Evolutionary conservation across 2,888 invertebrate genomes (phyloP).

Genomic region (Leptinotarsa haldemani): DNA sequence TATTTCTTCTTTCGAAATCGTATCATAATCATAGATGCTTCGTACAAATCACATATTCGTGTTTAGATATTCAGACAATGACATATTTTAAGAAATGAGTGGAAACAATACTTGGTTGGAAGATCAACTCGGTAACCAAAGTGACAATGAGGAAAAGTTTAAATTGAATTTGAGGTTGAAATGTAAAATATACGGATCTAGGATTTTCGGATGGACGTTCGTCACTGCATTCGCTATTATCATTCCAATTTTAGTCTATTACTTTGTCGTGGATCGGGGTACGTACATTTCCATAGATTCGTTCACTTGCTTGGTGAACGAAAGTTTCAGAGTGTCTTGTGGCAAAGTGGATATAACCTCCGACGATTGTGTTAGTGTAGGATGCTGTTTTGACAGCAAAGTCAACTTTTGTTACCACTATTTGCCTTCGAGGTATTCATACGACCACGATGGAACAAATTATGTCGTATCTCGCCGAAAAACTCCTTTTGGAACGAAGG

Average conservation of each 20-base stretch:
- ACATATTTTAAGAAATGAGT: background rate
- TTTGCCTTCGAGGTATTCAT: slow-evolving; percentile 60
- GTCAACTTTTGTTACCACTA: slow-evolving; percentile 58
- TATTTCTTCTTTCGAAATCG: background rate
- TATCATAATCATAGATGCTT: background rate
- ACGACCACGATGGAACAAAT: slow-evolving; percentile 37
- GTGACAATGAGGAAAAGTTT: background rate
- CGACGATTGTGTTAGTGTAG: slow-evolving; percentile 50
- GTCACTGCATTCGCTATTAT: slow-evolving; percentile 46
- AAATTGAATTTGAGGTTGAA: background rate
- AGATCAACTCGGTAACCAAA: background rate
- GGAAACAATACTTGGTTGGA: background rate
- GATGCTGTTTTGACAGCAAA: slow-evolving; percentile 59
- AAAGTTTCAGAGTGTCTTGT: slow-evolving; percentile 57
- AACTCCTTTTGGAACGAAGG: slow-evolving; percentile 51
- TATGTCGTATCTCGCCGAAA: slow-evolving; percentile 34
- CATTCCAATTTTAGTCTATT: slow-evolving; percentile 52
- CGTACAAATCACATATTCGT: background rate
- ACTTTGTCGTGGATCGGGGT: slow-evolving; percentile 48
- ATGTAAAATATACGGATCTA: slow-evolving; percentile 17
- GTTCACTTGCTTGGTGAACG: slow-evolving; percentile 55
- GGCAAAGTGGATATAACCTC: slow-evolving; percentile 54
- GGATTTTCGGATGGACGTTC: slow-evolving; percentile 38
- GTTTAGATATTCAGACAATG: background rate
- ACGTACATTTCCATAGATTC: slow-evolving; percentile 31